phyloP scores from a whole-genome alignment of 2,797 vertebrate species.

The Stomatorhinus walkeri region DNA sequence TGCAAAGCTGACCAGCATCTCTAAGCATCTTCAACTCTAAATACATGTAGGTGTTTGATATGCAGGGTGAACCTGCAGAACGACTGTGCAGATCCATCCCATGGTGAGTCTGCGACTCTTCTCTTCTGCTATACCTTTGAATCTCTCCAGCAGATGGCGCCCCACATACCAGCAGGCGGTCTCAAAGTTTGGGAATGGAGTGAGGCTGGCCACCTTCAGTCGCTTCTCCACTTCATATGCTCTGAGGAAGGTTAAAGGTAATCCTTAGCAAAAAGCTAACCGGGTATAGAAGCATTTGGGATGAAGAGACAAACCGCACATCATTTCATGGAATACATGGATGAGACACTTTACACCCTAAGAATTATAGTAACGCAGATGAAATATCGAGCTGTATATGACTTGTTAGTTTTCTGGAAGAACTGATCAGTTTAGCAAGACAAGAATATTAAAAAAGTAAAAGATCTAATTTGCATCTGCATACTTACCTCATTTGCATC shows the following conservation, averaged over 20 bases:
- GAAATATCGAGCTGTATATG: background rate
- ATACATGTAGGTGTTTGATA: background rate
- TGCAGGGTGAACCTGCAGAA: background rate
- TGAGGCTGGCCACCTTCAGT: conserved; percentile 85
- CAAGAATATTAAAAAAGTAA: background rate
- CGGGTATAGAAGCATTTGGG: background rate
- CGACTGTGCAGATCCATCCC: background rate
- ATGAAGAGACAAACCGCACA: background rate
- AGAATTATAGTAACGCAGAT: background rate
- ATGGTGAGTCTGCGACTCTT: background rate
- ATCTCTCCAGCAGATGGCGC: conserved; percentile 81
- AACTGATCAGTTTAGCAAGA: background rate
- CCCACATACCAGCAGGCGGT: conserved; percentile 97
- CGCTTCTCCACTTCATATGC: conserved; percentile 91
- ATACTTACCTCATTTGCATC: conserved; percentile 92
- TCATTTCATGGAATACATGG: background rate
- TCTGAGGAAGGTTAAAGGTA: conserved; percentile 51
- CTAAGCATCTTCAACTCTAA: background rate
- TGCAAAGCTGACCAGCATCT: background rate
- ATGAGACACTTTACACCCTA: background rate
- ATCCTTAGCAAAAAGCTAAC: background rate
- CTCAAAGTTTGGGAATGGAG: conserved; percentile 89
- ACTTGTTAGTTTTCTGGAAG: background rate
- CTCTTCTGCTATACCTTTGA: conserved; percentile 72
- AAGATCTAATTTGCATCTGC: background rate